Evolutionary conservation across 2,888 invertebrate species (phyloP), one percentile per base, ranked within the genome.

Genomic region (Volucella bombylans): DNA sequence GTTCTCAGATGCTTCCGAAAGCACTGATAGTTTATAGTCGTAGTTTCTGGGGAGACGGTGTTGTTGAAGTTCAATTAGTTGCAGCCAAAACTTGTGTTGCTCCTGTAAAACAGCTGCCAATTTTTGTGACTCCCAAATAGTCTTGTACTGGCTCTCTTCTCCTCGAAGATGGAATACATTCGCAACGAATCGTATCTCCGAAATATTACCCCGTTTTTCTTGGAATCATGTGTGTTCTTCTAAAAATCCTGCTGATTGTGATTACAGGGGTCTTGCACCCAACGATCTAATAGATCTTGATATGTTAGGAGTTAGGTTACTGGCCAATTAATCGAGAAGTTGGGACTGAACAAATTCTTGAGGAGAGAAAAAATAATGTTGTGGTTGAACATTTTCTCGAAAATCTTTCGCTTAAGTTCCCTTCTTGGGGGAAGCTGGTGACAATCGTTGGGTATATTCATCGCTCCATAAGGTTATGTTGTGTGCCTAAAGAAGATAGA

Each of bases 191-290:
- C 69, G 62, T n/a, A 71, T 47, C 4, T 49, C 69, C 10, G 69
- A 78, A 50, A 71, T 71, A 9, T n/a, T 64, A 39, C 55, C 55
- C 15, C 11, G 23, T 3, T 23, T 3, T 23, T 23, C 23, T 23
- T 23, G 23, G 23, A 23, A 23, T 23, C 23, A 57, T 57, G 64
- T 57, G 1, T 0, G 55, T 23, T 73, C 62, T 1, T 0, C 49
- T 2, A 31, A 54, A 12, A 72, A 72, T 14, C 68, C 54, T 6
- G 67, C 65, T 8, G 76, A 61, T 68, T 77, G 68, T 39, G 69
- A 55, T 8, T 78, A 62, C 3, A 41, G 50, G 38, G 71, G 57
- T 55, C 57, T 65, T 15, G 12, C 38, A 11, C 77, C 62, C 18
- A 64, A 64, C 3, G 47, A 57, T 31, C 12, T 69, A n/a, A 55